Conservation (phyloP, 2,888 invertebrate species). For the Megastigmus dorsalis region DNA sequence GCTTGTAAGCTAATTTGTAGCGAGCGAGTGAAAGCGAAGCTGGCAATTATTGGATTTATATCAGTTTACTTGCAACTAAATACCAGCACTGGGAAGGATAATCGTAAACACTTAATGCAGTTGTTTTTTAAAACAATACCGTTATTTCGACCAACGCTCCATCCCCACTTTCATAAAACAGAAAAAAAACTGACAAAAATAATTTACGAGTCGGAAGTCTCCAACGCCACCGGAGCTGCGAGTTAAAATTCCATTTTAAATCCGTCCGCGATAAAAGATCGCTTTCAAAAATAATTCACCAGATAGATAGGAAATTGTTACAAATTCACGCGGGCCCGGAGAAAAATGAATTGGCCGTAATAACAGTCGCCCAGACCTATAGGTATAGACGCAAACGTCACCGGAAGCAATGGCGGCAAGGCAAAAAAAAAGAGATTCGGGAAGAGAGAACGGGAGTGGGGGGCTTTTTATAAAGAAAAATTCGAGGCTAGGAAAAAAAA, state of each 20-base stretch:
- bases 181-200: too few relatives aligned
- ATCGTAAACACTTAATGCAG: too few relatives aligned
- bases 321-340: slow-evolving; percentile 3
- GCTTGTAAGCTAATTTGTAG: too few relatives aligned
- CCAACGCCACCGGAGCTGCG: neutral
- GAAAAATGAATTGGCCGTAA: slow-evolving; percentile 43
- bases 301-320: slow-evolving; percentile 28
- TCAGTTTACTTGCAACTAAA: too few relatives aligned
- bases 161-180: too few relatives aligned
- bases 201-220: too few relatives aligned
- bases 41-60: too few relatives aligned
- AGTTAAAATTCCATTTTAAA: slow-evolving; percentile 32
- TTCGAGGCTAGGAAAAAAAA: neutral
- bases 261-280: neutral
- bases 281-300: slow-evolving; percentile 27
- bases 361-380: slow-evolving; percentile 2
- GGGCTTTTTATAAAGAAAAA: slow-evolving; percentile 26
- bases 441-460: neutral
- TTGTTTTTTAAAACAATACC: too few relatives aligned
- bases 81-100: too few relatives aligned
- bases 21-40: too few relatives aligned
- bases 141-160: too few relatives aligned
- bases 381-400: slow-evolving; percentile 1
- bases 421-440: neutral
- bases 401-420: slow-evolving; percentile 10